Conservation (phyloP, 1,140 invertebrate genomes). For the Mamestra configurata region DNA sequence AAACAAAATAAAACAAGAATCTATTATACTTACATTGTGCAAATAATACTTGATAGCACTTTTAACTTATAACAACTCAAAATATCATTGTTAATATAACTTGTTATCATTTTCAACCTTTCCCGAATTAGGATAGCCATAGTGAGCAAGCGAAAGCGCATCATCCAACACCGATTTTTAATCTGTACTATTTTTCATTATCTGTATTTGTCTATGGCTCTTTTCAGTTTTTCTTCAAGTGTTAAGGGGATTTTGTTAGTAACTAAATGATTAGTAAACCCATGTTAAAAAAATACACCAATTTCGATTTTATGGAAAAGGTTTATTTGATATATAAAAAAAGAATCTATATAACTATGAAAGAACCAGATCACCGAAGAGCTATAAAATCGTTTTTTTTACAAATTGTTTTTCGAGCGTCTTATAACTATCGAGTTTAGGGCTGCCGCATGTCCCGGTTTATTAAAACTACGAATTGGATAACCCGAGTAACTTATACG, state of each 20-base stretch:
- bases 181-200: constrained; percentile 52
- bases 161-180: constrained; percentile 71
- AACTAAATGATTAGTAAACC: constrained; percentile 83
- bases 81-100: constrained; percentile 62
- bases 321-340: constrained; percentile 87
- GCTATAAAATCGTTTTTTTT: constrained; percentile 56
- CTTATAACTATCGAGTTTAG: constrained; percentile 44
- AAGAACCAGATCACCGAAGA: constrained; percentile 85
- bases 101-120: constrained; percentile 56
- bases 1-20: constrained; percentile 62
- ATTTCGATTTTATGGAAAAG: constrained; percentile 86
- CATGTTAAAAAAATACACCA: constrained; percentile 88
- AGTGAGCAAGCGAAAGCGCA: constrained; percentile 79
- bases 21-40: constrained; percentile 82
- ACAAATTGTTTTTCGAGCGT: constrained; percentile 44
- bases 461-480: not conserved
- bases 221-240: constrained; percentile 51
- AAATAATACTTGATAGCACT: constrained; percentile 64
- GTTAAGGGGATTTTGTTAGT: constrained; percentile 83
- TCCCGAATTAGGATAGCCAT: constrained; percentile 69
- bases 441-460: constrained; percentile 34
- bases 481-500: too few species aligned
- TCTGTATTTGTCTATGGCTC: constrained; percentile 58
- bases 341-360: constrained; percentile 79
- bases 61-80: constrained; percentile 51